Percentiles rank a stretch among this genome's conserved stretches.
phyloP scores from a whole-genome alignment of 2,797 vertebrate genomes.

The Gadopsis marmoratus region DNA sequence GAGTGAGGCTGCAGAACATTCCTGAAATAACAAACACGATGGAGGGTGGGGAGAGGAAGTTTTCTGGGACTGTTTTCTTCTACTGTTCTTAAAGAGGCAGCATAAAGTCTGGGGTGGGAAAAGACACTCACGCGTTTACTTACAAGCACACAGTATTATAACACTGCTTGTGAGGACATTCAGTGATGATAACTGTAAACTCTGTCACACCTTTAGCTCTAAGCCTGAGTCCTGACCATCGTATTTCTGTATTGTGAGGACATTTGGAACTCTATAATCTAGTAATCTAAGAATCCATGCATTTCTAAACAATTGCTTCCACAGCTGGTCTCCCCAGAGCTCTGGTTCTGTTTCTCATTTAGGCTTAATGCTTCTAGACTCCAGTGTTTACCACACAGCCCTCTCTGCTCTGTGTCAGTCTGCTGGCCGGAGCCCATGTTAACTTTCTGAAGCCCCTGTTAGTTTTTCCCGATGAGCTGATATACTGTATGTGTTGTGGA shows the following conservation, averaged over 20 bases:
- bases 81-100: slow-evolving; percentile 65
- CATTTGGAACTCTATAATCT: neutral
- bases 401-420: slow-evolving; percentile 19
- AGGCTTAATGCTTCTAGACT: slow-evolving; percentile 18
- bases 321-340: slow-evolving; percentile 22
- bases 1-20: slow-evolving; percentile 70
- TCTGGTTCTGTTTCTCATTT: slow-evolving; percentile 55
- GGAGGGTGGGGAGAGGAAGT: slow-evolving; percentile 63
- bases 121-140: neutral
- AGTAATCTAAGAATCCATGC: neutral
- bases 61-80: slow-evolving; percentile 34
- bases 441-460: neutral
- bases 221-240: too few relatives aligned
- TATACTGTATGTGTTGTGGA: neutral
- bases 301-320: slow-evolving; percentile 11
- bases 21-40: slow-evolving; percentile 69
- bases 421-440: neutral
- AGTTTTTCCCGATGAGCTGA: neutral
- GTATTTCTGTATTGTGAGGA: neutral
- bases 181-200: neutral
- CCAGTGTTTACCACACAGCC: slow-evolving; percentile 10
- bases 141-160: neutral
- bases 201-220: neutral
- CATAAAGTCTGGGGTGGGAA: neutral
- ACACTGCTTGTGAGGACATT: neutral